Evolutionary conservation across 2,888 invertebrate genomes (phyloP).

Genomic region (Drosophila emarginata): DNA sequence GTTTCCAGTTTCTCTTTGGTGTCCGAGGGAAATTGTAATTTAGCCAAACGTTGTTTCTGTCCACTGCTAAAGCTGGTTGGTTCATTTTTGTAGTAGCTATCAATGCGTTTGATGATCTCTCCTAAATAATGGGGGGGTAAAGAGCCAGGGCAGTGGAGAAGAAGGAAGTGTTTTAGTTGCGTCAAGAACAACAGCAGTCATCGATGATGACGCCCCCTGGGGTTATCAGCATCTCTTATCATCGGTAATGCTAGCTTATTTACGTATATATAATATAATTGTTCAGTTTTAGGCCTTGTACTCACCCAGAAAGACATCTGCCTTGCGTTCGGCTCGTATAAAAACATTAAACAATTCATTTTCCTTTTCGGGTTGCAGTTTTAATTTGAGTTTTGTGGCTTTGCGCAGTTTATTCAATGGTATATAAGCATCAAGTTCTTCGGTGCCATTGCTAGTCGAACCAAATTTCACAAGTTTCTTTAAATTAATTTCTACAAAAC

Average conservation of each 20-base stretch:
- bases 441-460: constrained; percentile 53
- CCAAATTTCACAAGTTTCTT: constrained; percentile 80
- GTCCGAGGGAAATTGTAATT: constrained; percentile 70
- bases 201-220: constrained; percentile 1
- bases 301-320: constrained; percentile 80
- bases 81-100: constrained; percentile 68
- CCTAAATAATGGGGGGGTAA: constrained; percentile 44
- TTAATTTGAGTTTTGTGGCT: constrained; percentile 71
- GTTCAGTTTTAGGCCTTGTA: constrained; percentile 13
- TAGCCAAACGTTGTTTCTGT: constrained; percentile 43
- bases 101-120: constrained; percentile 79
- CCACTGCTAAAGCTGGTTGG: neutral
- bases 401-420: constrained; percentile 79
- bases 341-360: constrained; percentile 74
- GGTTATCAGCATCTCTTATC: constrained; percentile 60
- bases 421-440: constrained; percentile 80
- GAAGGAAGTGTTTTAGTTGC: constrained; percentile 6
- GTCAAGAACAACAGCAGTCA: constrained; percentile 23
- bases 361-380: constrained; percentile 71
- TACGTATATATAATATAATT: constrained; percentile 9
- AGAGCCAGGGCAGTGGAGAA: neutral
- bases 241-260: constrained; percentile 23
- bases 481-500: constrained; percentile 79
- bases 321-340: constrained; percentile 80
- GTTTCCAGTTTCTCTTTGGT: constrained; percentile 49